Base-by-base conservation (phyloP, 2,888 invertebrate species). In the Chrysolina haemoptera region DNA sequence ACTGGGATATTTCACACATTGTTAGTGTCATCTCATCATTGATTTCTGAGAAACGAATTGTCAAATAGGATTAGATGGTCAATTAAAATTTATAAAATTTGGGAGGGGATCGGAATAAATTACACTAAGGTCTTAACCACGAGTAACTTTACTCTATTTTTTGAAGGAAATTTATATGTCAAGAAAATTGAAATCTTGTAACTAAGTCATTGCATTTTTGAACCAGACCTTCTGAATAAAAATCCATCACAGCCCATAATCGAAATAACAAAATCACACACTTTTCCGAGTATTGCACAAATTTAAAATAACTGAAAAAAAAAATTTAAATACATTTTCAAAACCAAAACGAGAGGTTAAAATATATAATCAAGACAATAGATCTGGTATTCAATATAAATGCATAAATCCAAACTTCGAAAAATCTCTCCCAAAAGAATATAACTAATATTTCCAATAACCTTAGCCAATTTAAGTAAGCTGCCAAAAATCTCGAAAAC, bases 381-480 rank as follows among this genome's bases (percentile, higher is more conserved):
- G 66, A 66, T 50, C 66, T 66, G 66, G 35, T 66, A 27, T 41
- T 50, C 14, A 50, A 66, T 50, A 66, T 20, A 50, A 35, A 27
- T 27, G 11, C 27, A 46, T 14, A 43, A 40, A 9, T 18, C 4
- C n/a, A 66, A 66, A 50, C 16, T 66, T 50, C 10, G 1, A 27
- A 66, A 66, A 50, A 48, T 66, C 14, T 62, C 16, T n/a, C 35
- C 16, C 35, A 62, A 18, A 18, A 14, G 40, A n/a, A 46, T 46
- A 62, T 35, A 62, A 40, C 40, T 62, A 14, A 62, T 41, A 62
- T n/a, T 8, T 46, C 27, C 8, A 65, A 20, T 22, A 22, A 46
- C 27, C 65, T 65, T 22, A 43, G 65, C 22, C 65, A 66, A 48
- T 48, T 41, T 66, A 66, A 66, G 66, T 66, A 66, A 50, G 66